Evolutionary conservation across 2,113 vertebrate species (phyloP).

Genomic region (Gyps fulvus): DNA sequence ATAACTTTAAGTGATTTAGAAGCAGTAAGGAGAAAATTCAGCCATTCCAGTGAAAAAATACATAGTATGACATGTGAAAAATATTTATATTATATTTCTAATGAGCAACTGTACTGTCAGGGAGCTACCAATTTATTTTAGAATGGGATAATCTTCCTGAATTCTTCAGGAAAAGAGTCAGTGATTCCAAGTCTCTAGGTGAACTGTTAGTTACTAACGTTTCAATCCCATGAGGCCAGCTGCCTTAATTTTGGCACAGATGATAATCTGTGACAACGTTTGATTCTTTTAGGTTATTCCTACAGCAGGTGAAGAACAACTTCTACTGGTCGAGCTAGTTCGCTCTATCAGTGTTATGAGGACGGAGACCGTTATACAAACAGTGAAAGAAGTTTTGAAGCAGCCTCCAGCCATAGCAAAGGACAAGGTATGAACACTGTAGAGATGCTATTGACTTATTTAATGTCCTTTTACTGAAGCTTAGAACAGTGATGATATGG

Average conservation of each 20-base stretch:
- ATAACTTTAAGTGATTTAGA: background rate
- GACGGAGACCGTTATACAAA: conserved; percentile 96
- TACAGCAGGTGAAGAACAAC: conserved; percentile 91
- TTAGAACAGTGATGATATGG: background rate
- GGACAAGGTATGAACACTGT: conserved; percentile 82
- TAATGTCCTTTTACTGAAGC: background rate
- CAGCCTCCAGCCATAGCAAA: conserved; percentile 96
- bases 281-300: conserved; percentile 86
- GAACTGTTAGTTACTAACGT: background rate
- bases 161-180: background rate
- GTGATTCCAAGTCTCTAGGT: background rate
- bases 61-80: background rate
- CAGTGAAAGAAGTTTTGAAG: conserved; percentile 96
- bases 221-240: background rate
- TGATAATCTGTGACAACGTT: background rate
- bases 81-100: background rate
- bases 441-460: background rate
- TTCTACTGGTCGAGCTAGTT: conserved; percentile 93
- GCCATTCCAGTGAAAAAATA: background rate
- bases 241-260: background rate
- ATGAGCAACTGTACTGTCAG: background rate
- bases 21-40: background rate
- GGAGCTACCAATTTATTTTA: background rate
- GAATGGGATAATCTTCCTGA: background rate
- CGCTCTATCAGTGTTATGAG: conserved; percentile 97